Conservation (phyloP, 2,888 invertebrate species). For the Helleia helle region DNA sequence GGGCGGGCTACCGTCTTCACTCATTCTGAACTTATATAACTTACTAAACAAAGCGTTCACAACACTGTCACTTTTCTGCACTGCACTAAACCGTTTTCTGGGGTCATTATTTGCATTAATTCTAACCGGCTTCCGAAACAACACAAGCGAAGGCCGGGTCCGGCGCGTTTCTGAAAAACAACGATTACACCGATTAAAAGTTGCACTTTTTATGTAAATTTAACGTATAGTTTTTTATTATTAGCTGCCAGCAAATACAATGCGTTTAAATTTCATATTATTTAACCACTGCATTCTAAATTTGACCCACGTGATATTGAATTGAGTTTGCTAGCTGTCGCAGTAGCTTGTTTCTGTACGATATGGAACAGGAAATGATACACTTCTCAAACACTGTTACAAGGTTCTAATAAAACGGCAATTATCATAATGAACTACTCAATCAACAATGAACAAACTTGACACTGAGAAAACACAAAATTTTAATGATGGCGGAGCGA, state of each 20-base stretch:
- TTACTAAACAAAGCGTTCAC: conserved; percentile 35
- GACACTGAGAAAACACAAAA: conserved; percentile 36
- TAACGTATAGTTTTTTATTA: conserved; percentile 22
- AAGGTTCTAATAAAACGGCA: conserved; percentile 20
- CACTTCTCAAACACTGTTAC: conserved; percentile 46
- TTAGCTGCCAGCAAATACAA: conserved; percentile 20
- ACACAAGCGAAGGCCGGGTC: conserved; percentile 34
- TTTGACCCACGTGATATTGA: conserved; percentile 72
- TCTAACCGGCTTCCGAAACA: conserved; percentile 51
- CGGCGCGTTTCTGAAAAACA: conserved; percentile 64
- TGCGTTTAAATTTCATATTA: conserved; percentile 27
- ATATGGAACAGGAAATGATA: conserved; percentile 68
- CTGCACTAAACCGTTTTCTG: conserved; percentile 35
- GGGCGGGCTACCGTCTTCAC: conserved; percentile 44
- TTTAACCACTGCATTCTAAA: conserved; percentile 47
- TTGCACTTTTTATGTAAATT: conserved; percentile 43
- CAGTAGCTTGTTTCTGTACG: conserved; percentile 61
- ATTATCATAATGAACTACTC: conserved; percentile 19
- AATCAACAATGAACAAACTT: conserved; percentile 16
- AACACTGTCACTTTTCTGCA: conserved; percentile 43
- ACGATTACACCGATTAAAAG: conserved; percentile 50
- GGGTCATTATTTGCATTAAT: conserved; percentile 40
- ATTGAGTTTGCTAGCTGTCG: conserved; percentile 60
- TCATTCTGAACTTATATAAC: conserved; percentile 63
- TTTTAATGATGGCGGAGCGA: conserved; percentile 65